A percentile compares a stretch with the other conserved stretches of the same genome.
Conservation (phyloP, 2,113 vertebrate genomes). For the Cyanocitta stelleri region DNA sequence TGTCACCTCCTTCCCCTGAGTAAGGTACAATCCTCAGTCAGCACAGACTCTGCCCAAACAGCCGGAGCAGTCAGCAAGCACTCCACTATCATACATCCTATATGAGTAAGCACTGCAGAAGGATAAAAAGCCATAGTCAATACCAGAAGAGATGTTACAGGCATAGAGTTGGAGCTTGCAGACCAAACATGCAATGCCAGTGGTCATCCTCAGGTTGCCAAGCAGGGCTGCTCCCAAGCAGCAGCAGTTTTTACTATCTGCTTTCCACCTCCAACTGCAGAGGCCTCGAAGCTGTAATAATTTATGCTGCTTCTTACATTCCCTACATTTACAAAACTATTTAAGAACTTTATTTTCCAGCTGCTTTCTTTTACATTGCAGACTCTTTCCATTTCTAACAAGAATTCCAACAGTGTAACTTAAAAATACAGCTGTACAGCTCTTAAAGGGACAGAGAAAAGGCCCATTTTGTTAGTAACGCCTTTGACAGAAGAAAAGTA, state of each 20-base stretch:
- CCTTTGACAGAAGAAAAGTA: not conserved
- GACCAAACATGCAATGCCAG: not conserved
- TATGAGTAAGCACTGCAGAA: not conserved
- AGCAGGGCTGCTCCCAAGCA: not conserved
- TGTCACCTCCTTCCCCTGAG: not conserved
- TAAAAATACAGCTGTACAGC: not conserved
- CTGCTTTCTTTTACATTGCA: not conserved
- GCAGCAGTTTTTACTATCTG: not conserved
- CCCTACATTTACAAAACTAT: not conserved
- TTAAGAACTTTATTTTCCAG: not conserved
- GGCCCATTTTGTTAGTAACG: not conserved
- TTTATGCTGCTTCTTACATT: not conserved
- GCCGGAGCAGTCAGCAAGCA: rapidly evolving
- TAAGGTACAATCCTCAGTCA: not conserved
- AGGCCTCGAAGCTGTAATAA: not conserved
- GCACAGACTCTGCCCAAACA: not conserved
- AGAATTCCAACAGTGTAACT: not conserved
- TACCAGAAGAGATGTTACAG: not conserved
- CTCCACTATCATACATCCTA: rapidly evolving
- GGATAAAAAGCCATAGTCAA: not conserved
- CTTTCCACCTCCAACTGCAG: not conserved
- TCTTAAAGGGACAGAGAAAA: not conserved
- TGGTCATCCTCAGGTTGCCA: not conserved
- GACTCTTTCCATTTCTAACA: not conserved
- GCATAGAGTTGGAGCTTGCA: not conserved